Conservation (phyloP, 2,888 invertebrate genomes). For the Hirtodrosophila histrioides region DNA sequence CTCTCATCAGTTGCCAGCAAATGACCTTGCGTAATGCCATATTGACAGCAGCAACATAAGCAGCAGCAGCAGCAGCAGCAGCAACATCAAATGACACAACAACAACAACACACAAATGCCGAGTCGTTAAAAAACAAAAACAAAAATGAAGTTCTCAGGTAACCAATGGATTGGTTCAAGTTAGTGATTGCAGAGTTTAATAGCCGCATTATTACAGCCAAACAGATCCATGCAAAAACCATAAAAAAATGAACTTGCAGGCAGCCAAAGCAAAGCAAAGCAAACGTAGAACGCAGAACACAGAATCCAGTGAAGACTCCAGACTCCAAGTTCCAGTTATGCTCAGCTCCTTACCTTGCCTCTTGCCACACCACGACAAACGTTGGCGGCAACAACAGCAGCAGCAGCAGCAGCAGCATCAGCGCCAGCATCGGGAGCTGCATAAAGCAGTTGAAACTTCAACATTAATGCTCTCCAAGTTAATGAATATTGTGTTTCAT, state of each 20-base stretch:
- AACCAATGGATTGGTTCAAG: slow-evolving; percentile 79
- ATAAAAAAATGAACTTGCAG: slow-evolving; percentile 58
- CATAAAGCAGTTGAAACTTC: slow-evolving; percentile 46
- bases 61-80: slow-evolving; percentile 26
- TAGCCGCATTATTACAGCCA: slow-evolving; percentile 79
- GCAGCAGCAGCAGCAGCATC: slow-evolving; percentile 8
- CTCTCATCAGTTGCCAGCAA: slow-evolving; percentile 22
- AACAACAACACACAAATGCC: slow-evolving; percentile 12
- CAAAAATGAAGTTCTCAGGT: slow-evolving; percentile 46
- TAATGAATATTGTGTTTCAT: slow-evolving; percentile 83
- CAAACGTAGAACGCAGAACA: slow-evolving; percentile 9
- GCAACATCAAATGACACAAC: slow-evolving; percentile 8
- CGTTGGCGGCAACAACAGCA: background rate
- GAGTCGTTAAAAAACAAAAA: slow-evolving; percentile 29
- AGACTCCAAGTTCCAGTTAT: slow-evolving; percentile 30
- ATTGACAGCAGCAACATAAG: slow-evolving; percentile 42
- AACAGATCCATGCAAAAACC: slow-evolving; percentile 67
- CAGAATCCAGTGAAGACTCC: background rate
- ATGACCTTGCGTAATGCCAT: slow-evolving; percentile 63
- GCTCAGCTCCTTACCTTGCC: slow-evolving; percentile 22
- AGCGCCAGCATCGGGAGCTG: slow-evolving; percentile 35
- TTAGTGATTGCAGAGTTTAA: slow-evolving; percentile 75
- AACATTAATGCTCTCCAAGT: slow-evolving; percentile 82
- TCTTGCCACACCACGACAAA: background rate
- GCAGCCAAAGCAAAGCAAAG: slow-evolving; percentile 14